Conservation (phyloP, 2,113 vertebrate genomes). For the Ammodytes dubius region DNA sequence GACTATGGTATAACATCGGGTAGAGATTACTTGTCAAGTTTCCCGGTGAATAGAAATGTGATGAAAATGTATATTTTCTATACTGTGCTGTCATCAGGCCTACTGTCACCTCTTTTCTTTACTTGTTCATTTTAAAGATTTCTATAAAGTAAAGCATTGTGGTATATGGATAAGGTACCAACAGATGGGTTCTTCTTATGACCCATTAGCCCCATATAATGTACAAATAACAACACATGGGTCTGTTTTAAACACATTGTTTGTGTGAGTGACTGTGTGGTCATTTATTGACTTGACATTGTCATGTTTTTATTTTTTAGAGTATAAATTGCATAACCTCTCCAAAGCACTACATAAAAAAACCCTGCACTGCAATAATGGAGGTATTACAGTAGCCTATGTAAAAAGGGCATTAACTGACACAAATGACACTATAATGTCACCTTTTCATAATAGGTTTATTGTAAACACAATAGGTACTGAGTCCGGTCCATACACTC, state of each 20-base stretch:
- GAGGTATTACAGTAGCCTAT: too few species aligned
- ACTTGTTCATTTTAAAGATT: too few species aligned
- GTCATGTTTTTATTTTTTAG: background rate
- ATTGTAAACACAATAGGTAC: background rate
- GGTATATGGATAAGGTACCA: too few species aligned
- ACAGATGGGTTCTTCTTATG: too few species aligned
- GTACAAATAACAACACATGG: too few species aligned
- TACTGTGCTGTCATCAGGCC: background rate
- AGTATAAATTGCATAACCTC: background rate
- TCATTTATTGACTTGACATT: too few species aligned
- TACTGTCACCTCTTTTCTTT: too few species aligned
- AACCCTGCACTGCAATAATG: background rate
- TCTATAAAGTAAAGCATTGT: background rate
- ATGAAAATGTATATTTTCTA: background rate
- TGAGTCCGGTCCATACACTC: background rate
- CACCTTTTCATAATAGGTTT: background rate
- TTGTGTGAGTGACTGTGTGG: too few species aligned
- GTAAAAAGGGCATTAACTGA: background rate
- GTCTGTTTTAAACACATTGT: background rate
- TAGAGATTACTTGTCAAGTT: background rate
- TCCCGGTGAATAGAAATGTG: background rate
- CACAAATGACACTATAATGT: background rate
- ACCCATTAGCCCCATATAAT: too few species aligned
- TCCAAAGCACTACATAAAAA: background rate
- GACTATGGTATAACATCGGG: too few species aligned